These are phyloP conservation scores for Rousettus leschenaultii DNA, from an alignment of 2,113 vertebrate genomes.

Conservation along the genomic window DNA sequence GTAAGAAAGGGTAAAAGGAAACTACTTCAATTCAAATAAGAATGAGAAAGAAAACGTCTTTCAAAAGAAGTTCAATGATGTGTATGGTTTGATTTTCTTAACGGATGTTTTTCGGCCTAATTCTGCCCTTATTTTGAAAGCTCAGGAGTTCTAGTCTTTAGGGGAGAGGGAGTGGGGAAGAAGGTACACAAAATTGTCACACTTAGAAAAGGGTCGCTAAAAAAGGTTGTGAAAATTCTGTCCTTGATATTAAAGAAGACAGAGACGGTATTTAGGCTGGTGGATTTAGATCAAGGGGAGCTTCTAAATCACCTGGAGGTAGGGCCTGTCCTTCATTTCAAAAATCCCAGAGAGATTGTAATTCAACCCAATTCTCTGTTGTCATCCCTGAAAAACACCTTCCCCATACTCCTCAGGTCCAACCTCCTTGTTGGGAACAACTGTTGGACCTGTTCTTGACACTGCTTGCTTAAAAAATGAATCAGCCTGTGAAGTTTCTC, in stretches of 20 bases:
- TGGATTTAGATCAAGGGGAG: background rate
- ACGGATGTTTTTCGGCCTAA: background rate
- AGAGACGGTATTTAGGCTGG: background rate
- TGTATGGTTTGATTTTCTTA: background rate
- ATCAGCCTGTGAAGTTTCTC: background rate
- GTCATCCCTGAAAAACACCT: background rate
- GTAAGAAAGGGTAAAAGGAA: background rate
- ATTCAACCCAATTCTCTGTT: background rate
- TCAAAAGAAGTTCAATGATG: background rate
- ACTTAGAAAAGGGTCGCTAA: background rate
- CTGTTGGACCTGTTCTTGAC: background rate
- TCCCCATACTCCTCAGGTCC: background rate
- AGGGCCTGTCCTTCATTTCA: background rate
- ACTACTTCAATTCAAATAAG: background rate
- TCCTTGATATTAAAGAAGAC: background rate
- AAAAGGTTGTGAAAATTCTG: background rate
- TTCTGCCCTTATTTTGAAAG: constrained; percentile 9
- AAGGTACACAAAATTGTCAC: background rate
- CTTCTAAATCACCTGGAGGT: background rate
- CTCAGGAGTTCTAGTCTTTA: background rate
- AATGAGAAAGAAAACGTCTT: background rate
- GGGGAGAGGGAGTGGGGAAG: accelerated
- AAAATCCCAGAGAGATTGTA: background rate
- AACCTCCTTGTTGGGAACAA: background rate
- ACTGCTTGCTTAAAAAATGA: background rate